Percentiles rank a stretch among this genome's conserved stretches.
Evolutionary conservation across 2,797 vertebrate species (phyloP).

Genomic region (Anabas testudineus): DNA sequence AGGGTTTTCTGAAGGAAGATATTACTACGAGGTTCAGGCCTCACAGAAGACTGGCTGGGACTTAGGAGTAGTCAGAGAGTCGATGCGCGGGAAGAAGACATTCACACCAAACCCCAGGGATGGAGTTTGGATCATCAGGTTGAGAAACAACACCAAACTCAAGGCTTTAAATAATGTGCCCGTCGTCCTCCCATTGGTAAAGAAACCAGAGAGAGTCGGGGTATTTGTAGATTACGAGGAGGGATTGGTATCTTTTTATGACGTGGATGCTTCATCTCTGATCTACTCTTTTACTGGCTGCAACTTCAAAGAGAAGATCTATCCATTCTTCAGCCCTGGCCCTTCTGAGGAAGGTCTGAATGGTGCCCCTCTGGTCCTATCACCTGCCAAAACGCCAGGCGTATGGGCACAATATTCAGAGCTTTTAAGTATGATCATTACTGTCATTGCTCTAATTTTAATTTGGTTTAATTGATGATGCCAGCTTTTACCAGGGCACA

Average conservation of each 20-base stretch:
- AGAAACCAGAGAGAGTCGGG: conserved; percentile 27
- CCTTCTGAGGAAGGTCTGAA: conserved; percentile 17
- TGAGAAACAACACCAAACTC: not conserved
- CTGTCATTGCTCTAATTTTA: not conserved
- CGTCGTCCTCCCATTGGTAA: not conserved
- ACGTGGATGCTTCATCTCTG: not conserved
- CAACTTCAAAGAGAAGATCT: conserved; percentile 42
- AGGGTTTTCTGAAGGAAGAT: conserved; percentile 36
- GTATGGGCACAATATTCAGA: not conserved
- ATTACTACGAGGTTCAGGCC: conserved; percentile 37
- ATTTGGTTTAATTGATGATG: not conserved
- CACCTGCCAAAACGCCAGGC: not conserved
- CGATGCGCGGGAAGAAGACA: not conserved
- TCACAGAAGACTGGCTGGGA: conserved; percentile 10
- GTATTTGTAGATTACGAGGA: conserved; percentile 60
- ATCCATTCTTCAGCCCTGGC: conserved; percentile 33
- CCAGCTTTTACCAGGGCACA: not conserved
- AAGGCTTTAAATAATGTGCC: not conserved
- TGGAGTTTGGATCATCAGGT: conserved; percentile 45
- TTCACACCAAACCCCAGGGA: conserved; percentile 13
- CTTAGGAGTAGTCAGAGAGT: conserved; percentile 44
- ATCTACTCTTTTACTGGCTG: conserved; percentile 38
- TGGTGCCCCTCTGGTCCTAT: conserved; percentile 30
- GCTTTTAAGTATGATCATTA: not conserved
- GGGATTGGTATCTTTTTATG: conserved; percentile 33